phyloP scores from a whole-genome alignment of 2,797 vertebrate genomes.

The Alauda arvensis region DNA sequence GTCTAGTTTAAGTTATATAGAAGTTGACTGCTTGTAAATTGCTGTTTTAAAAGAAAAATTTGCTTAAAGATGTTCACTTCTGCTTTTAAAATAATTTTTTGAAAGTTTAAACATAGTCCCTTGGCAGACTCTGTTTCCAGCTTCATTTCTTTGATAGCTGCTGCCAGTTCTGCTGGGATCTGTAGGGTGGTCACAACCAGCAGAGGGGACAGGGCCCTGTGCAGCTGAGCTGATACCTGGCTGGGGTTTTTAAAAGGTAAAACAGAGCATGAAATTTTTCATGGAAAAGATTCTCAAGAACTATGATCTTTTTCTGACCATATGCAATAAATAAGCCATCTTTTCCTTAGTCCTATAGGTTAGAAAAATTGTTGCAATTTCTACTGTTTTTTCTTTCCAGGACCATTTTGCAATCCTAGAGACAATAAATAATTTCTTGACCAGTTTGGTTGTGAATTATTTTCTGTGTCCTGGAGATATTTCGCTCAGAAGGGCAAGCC shows the following conservation, averaged over 20 bases:
- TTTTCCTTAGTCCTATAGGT: not conserved
- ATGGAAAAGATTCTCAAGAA: not conserved
- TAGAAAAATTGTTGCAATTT: conserved; percentile 29
- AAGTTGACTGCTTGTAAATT: not conserved
- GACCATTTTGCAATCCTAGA: conserved; percentile 4
- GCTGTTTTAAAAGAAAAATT: not conserved
- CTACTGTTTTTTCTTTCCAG: not conserved
- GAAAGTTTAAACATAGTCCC: not conserved
- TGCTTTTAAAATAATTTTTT: not conserved
- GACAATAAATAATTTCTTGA: conserved; percentile 33
- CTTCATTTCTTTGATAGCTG: not conserved
- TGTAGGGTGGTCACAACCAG: fast-evolving
- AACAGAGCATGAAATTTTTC: not conserved
- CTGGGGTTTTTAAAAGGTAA: not conserved
- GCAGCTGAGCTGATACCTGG: not conserved
- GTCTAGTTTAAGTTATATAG: not conserved
- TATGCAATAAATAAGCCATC: conserved; percentile 1
- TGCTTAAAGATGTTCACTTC: not conserved
- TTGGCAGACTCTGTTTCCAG: not conserved
- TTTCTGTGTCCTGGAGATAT: conserved; percentile 15
- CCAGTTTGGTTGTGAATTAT: conserved; percentile 37
- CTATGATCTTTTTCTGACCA: not conserved
- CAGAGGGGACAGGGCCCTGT: not conserved
- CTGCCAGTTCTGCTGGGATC: not conserved
- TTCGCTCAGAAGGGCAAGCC: not conserved